Evolutionary conservation across 2,888 invertebrate species (phyloP).

Genomic region (Melolontha melolontha): DNA sequence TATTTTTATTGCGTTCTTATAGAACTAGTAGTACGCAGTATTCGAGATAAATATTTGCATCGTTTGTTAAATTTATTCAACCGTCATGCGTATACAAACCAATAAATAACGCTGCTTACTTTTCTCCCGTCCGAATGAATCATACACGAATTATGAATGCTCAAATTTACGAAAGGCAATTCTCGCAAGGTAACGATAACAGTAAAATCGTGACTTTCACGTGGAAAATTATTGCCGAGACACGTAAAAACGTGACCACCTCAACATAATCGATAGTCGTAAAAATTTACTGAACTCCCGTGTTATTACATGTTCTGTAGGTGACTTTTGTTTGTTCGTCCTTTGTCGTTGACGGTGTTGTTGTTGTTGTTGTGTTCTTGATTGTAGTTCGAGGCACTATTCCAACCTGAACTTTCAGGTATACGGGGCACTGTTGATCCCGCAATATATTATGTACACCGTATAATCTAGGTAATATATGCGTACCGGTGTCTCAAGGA

Average conservation of each 20-base stretch:
- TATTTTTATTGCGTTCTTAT: too few relatives aligned
- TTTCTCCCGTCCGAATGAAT: background rate
- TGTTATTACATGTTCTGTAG: conserved; percentile 33
- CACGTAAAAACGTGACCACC: conserved; percentile 49
- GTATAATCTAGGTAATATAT: conserved; percentile 52
- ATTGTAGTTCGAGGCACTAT: too few relatives aligned
- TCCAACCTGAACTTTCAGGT: background rate
- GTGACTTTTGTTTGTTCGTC: conserved; percentile 41
- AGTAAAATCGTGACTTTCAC: conserved; percentile 30
- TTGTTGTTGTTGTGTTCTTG: too few relatives aligned
- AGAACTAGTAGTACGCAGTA: too few relatives aligned
- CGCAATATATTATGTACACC: background rate
- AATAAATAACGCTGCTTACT: too few relatives aligned
- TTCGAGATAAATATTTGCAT: too few relatives aligned
- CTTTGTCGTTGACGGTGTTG: too few relatives aligned
- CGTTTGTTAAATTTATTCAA: too few relatives aligned
- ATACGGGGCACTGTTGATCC: conserved; percentile 12
- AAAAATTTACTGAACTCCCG: conserved; percentile 37
- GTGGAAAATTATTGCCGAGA: conserved; percentile 19
- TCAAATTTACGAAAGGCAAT: conserved; percentile 12
- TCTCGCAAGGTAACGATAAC: conserved; percentile 30
- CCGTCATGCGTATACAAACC: too few relatives aligned
- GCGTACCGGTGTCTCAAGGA: conserved; percentile 47
- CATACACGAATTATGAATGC: conserved; percentile 4
- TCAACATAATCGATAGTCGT: conserved; percentile 48